A percentile compares a stretch with the other conserved stretches of the same genome.
These are phyloP conservation scores for Dipodomys spectabilis DNA, from an alignment of 2,113 vertebrate species.

Conservation along the genomic window DNA sequence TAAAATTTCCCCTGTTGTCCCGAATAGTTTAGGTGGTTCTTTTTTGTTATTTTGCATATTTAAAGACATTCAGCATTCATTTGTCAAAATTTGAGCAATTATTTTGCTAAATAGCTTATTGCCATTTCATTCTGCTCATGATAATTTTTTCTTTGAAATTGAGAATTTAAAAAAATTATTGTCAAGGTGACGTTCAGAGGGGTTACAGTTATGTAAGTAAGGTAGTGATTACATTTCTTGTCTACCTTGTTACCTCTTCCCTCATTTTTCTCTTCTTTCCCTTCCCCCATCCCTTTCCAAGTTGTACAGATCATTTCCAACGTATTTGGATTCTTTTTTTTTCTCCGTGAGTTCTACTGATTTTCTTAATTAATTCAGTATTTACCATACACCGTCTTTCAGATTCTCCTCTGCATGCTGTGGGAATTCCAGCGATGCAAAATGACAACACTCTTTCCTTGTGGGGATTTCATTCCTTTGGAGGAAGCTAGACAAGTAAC, in stretches of 20 bases:
- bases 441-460: neutral
- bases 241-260: no score
- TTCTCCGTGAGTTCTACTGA: neutral
- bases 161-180: neutral
- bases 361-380: conserved; percentile 15
- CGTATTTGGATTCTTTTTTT: neutral
- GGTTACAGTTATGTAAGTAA: no score
- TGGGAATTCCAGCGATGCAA: neutral
- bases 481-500: neutral
- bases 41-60: neutral
- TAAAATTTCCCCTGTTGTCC: neutral
- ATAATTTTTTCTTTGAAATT: neutral
- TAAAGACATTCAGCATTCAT: conserved; percentile 22
- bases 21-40: neutral
- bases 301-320: no score
- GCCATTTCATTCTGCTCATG: neutral
- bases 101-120: conserved; percentile 5
- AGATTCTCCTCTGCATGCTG: neutral
- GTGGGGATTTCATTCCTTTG: neutral
- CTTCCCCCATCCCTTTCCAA: no score
- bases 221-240: no score
- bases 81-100: neutral
- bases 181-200: no score
- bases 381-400: neutral
- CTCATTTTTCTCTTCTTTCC: no score